Percentiles rank a stretch among this genome's conserved stretches.
These are phyloP conservation scores for Recurvirostra avosetta DNA, from an alignment of 2,113 vertebrate species.

Conservation along the genomic window DNA sequence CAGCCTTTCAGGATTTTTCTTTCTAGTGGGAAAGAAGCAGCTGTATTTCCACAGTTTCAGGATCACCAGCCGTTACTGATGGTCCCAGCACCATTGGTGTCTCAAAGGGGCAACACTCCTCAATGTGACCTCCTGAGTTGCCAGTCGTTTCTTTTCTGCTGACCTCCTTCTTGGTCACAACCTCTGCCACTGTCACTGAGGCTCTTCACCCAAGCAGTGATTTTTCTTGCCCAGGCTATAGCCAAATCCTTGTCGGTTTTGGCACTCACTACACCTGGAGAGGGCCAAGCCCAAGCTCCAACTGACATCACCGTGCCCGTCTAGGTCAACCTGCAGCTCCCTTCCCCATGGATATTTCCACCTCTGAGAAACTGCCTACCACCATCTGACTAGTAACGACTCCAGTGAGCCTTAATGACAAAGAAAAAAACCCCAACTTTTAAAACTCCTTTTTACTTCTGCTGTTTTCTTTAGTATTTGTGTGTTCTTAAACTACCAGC, in stretches of 20 bases:
- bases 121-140: background rate
- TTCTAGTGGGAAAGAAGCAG: background rate
- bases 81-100: accelerated
- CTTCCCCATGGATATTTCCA: background rate
- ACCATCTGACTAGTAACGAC: background rate
- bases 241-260: background rate
- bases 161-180: background rate
- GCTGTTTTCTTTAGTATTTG: background rate
- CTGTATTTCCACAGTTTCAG: background rate
- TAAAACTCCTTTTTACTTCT: background rate
- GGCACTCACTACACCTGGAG: background rate
- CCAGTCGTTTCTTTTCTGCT: background rate
- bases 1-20: background rate
- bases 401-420: background rate
- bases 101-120: background rate
- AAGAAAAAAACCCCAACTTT: background rate
- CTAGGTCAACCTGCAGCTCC: background rate
- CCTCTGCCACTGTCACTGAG: background rate
- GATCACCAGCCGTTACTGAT: background rate
- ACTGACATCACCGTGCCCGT: background rate
- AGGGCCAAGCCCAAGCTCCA: background rate
- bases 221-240: background rate
- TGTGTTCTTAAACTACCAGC: background rate
- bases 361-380: background rate
- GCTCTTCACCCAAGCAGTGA: background rate